Evolutionary conservation across 1,140 invertebrate genomes (phyloP).

Genomic region (Caenorhabditis briggsae): DNA sequence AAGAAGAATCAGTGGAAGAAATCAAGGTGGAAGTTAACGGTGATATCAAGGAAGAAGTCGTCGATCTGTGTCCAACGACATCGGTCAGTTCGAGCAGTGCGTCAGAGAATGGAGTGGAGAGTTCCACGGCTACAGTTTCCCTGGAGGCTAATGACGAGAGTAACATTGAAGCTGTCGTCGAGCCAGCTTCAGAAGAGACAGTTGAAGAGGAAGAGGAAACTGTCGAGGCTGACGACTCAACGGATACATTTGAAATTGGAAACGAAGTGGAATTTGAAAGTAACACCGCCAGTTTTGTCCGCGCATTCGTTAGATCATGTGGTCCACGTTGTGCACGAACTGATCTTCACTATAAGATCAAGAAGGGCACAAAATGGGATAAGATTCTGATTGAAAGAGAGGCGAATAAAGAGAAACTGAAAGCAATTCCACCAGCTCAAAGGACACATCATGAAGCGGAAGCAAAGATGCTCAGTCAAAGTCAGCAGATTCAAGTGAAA

Average conservation of each 20-base stretch:
- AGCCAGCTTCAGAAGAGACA: too few relatives aligned
- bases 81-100: not conserved
- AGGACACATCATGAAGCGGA: not conserved
- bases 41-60: not conserved
- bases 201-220: not conserved
- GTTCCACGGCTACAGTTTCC: not conserved
- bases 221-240: not conserved
- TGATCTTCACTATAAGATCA: not conserved
- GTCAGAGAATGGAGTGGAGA: not conserved
- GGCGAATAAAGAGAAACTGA: not conserved
- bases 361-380: not conserved
- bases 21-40: conserved; percentile 4
- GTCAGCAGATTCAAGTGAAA: not conserved
- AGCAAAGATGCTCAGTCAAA: not conserved
- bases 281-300: not conserved
- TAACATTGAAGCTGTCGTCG: not conserved
- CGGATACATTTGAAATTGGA: not conserved
- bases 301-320: not conserved
- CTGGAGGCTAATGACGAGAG: not conserved
- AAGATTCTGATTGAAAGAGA: not conserved
- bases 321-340: conserved; percentile 18
- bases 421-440: not conserved
- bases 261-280: not conserved
- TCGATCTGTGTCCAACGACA: conserved; percentile 1
- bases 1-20: conserved; percentile 27